Base-by-base conservation (phyloP, 2,113 vertebrate species). In the Micromys minutus region DNA sequence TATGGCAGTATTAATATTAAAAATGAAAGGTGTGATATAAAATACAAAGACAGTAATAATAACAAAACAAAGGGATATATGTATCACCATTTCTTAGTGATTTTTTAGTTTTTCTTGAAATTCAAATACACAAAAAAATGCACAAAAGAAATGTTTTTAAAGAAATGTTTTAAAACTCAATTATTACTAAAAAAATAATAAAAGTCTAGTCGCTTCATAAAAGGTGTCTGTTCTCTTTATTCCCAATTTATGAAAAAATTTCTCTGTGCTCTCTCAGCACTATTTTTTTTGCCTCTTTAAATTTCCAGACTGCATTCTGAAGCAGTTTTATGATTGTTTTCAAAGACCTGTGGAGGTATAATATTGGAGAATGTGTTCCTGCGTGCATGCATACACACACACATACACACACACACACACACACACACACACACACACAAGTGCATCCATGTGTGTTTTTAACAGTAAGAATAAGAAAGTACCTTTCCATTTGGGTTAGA, bases 401-500 rank as follows among this genome's bases (percentile, higher is more conserved):
- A 42, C 4, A 7, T 34, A 2, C 47, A 22, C 50, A n/a, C 34
- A n/a, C 50, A n/a, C 57, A 16, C 29, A 4, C 26, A 7, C 47
- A 6, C 55, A 29, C 24, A 34, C 39, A 42, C 17, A 47, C 65
- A 65, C 69, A 90, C 55, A 88, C 61, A 75, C 36, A 52, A 91
- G 50, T 71, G 93, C 94, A 96, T 98, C 88, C 97, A 85, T 94
- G 94, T 87, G 89, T 45, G 91, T 95, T 98, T 98, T 97, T 98
- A 95, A 98, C 94, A 94, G 96, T 94, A 98, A 98, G 98, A 98
- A 98, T 98, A 98, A 98, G 98, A 99, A 99, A 99, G 98, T 98
- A 98, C 98, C 98, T 99, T 98, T 99, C 99, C 98, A 98, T 99
- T 98, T 98, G 98, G 98, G 98, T 98, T 98, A 98, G 98, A 99